Percentiles rank a stretch among this genome's conserved stretches.
Evolutionary conservation across 2,113 vertebrate genomes (phyloP).

Genomic region (Lipophrys pholis): DNA sequence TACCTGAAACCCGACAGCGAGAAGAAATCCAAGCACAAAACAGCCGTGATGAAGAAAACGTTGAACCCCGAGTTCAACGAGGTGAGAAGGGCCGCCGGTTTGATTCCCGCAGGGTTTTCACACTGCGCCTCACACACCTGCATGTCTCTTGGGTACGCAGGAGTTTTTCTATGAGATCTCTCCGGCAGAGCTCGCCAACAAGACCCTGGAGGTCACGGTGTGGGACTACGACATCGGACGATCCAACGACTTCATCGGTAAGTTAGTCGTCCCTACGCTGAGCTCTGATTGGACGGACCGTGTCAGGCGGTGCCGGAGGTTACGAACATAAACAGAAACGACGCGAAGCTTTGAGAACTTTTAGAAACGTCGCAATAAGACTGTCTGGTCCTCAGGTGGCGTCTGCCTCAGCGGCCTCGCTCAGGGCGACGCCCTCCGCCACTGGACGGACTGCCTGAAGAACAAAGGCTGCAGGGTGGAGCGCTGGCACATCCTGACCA

Average conservation of each 20-base stretch:
- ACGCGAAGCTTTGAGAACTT: accelerated
- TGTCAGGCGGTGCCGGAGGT: too few species aligned
- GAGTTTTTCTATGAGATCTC: constrained; percentile 91
- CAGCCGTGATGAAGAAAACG: constrained; percentile 89
- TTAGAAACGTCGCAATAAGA: too few species aligned
- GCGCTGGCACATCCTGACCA: constrained; percentile 90
- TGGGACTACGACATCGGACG: constrained; percentile 92
- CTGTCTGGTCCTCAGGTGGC: constrained; percentile 75
- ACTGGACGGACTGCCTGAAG: constrained; percentile 89
- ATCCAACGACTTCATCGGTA: constrained; percentile 92
- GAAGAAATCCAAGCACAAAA: constrained; percentile 94
- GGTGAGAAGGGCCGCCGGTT: constrained; percentile 68
- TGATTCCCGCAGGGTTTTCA: not conserved
- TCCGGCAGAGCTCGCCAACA: constrained; percentile 82
- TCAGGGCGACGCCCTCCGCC: constrained; percentile 86
- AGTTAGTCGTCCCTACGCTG: constrained; percentile 20
- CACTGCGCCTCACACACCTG: not conserved
- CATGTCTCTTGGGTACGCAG: constrained; percentile 57
- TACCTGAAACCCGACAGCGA: constrained; percentile 90
- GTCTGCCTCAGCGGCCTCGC: constrained; percentile 85
- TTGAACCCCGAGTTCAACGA: constrained; percentile 92
- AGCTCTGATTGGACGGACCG: not conserved
- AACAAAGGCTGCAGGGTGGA: constrained; percentile 83
- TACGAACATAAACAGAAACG: not conserved
- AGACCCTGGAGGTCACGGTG: constrained; percentile 89